Conservation (phyloP, 2,888 invertebrate species). For the Dusona sp. region DNA sequence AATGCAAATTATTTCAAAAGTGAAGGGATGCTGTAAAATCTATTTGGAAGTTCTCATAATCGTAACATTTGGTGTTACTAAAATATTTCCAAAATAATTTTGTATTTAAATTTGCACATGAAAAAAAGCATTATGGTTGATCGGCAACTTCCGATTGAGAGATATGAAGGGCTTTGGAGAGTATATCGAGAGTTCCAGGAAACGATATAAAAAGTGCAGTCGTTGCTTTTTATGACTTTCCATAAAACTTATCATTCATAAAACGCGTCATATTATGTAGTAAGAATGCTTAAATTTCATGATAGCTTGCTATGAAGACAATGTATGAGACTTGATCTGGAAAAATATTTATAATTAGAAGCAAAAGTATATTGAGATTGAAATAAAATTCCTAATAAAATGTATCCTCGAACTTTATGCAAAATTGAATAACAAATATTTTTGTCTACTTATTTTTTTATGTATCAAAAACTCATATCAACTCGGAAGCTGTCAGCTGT, state of each 20-base stretch:
- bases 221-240: not conserved
- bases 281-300: not conserved
- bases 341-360: not conserved
- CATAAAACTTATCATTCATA: not conserved
- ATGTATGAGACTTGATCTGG: not conserved
- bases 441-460: not conserved
- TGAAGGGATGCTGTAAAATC: not conserved
- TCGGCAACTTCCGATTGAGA: not conserved
- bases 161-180: not conserved
- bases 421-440: not conserved
- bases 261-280: not conserved
- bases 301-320: not conserved
- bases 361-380: too few relatives aligned
- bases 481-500: not conserved
- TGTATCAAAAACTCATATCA: not conserved
- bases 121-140: not conserved
- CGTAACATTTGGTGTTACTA: not conserved
- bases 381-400: too few relatives aligned
- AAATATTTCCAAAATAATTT: not conserved
- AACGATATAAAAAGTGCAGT: not conserved
- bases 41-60: not conserved
- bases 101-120: not conserved
- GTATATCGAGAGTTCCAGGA: not conserved
- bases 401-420: not conserved
- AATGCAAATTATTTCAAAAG: not conserved